Base-by-base conservation (phyloP, 2,888 invertebrate genomes). In the Taphrorychus bicolor region DNA sequence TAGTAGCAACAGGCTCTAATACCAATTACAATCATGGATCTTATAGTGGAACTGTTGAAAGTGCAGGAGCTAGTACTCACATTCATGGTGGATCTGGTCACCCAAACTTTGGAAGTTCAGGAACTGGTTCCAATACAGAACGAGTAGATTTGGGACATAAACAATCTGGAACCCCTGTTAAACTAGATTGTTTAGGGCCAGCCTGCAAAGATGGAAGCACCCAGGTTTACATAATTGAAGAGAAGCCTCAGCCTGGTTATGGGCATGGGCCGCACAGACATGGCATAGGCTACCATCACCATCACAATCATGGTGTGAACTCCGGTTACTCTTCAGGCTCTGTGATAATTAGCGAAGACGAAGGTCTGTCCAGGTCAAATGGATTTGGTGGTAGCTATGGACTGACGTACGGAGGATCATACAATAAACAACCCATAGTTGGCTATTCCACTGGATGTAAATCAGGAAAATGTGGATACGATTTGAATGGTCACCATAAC, bases 221-320 rank as follows among this genome's bases (percentile, higher is more conserved):
- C 14, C 54, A 54, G 21, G 62, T 62, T 14, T 62, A 56, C 21
- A 48, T 56, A 24, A 48, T 56, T 19, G 40, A 54, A 24, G 49
- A 62, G 7, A 56, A 54, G 21, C 54, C 14, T 5, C 45, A 14
- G 14, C 4, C 9, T 5, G 16, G 2, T 41, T 45, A 24, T 24
- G 54, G 0, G 48, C 24, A 65, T 23, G 14, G 9, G 11, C 45
- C 21, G 57, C 57, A n/a, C 19, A 17, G 14, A 7, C 32, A 7
- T 5, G 32, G 32, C 11, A 5, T 7, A 32, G 32, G 32, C 11
- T 32, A 32, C 11, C 32, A 32, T 0, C n/a, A n/a, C n/a, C n/a
- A n/a, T n/a, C n/a, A n/a, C n/a, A n/a, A n/a, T n/a, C n/a, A n/a
- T n/a, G n/a, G n/a, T n/a, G n/a, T n/a, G n/a, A n/a, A n/a, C n/a